Evolutionary conservation across 2,888 invertebrate genomes (phyloP), one percentile per base, ranked within the genome.

Genomic region (Pseudococcus viburni): DNA sequence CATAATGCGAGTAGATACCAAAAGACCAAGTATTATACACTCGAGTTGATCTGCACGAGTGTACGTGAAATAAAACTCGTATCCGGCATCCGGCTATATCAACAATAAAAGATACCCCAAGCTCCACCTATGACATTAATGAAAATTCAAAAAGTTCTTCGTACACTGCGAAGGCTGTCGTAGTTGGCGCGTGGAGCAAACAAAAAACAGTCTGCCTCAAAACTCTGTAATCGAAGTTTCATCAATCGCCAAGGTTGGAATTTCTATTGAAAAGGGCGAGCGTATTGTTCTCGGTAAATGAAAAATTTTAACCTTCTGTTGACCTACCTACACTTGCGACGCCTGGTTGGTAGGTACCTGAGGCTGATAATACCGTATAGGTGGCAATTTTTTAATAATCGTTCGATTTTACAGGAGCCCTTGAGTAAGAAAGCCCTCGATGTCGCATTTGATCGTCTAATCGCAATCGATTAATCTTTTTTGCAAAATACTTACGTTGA

Each of bases 281-380:
- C 26, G 1, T 39, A 77, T 77, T 77, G 77, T 77, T 77, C 33
- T 77, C 77, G 77, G 39, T 77, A 77, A 77, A 77, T 77, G 39
- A 77, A 77, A 77, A 77, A 9, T 64, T 39, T 33, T 77, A 77
- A 77, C 77, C 77, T 77, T 77, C 77, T 15, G 26, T 77, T 26
- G 77, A 77, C 77, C 77, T 77, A 33, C 26, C 26, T 33, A 77
- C 33, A 26, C 77, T 51, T 11, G 39, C 0, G 17, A 39, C 22
- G 77, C 1, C 17, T 51, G 12, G 17, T 12, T 51, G 17, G 51
- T 51, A 51, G 17, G 51, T 51, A 51, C 26, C 26, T 33, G 1
- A 33, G 26, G 26, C 26, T 33, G 26, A 33, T 33, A 3, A 33
- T 33, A 33, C 26, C 26, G 26, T 33, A 33, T 33, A 33, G 26